A percentile compares a stretch with the other conserved stretches of the same genome.
These are phyloP conservation scores for Lasioglossum marginatum DNA, from an alignment of 2,888 invertebrate species.

Conservation along the genomic window DNA sequence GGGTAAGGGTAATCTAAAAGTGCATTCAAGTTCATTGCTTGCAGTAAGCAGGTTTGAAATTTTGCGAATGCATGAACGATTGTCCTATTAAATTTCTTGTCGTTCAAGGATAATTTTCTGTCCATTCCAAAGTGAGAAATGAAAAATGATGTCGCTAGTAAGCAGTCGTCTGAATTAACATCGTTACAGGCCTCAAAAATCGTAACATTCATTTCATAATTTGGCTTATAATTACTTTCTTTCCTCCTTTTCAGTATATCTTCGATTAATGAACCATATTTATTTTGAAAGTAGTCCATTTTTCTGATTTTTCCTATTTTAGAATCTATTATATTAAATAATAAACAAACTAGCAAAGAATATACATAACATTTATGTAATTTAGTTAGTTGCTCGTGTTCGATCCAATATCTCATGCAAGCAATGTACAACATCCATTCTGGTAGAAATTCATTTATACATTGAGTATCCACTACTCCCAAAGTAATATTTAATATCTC, in stretches of 20 bases:
- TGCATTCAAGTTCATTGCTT: slow-evolving; percentile 88
- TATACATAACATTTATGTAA: slow-evolving; percentile 85
- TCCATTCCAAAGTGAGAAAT: slow-evolving; percentile 87
- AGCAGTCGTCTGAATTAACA: slow-evolving; percentile 87
- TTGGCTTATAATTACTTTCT: slow-evolving; percentile 24
- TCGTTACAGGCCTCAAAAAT: slow-evolving; percentile 85
- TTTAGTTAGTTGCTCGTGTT: slow-evolving; percentile 82
- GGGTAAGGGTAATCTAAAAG: slow-evolving; percentile 87
- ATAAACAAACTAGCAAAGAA: slow-evolving; percentile 87
- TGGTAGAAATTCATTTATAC: slow-evolving; percentile 84
- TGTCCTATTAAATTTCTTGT: slow-evolving; percentile 86
- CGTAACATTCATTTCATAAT: slow-evolving; percentile 74
- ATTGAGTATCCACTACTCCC: slow-evolving; percentile 82
- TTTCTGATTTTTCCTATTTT: slow-evolving; percentile 87
- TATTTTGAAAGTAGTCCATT: slow-evolving; percentile 85
- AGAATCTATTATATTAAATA: slow-evolving; percentile 87
- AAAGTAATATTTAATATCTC: slow-evolving; percentile 85
- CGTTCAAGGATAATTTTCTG: slow-evolving; percentile 85
- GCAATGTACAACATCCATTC: slow-evolving; percentile 88
- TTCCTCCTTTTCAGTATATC: slow-evolving; percentile 18
- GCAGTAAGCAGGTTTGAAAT: slow-evolving; percentile 88
- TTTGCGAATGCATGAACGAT: slow-evolving; percentile 88
- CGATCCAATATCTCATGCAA: slow-evolving; percentile 87
- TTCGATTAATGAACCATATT: slow-evolving; percentile 81
- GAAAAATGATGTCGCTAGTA: slow-evolving; percentile 87